Base-by-base conservation (phyloP, 37 sponge, comb jelly and placozoan species). In the Hormiphora californensis region DNA sequence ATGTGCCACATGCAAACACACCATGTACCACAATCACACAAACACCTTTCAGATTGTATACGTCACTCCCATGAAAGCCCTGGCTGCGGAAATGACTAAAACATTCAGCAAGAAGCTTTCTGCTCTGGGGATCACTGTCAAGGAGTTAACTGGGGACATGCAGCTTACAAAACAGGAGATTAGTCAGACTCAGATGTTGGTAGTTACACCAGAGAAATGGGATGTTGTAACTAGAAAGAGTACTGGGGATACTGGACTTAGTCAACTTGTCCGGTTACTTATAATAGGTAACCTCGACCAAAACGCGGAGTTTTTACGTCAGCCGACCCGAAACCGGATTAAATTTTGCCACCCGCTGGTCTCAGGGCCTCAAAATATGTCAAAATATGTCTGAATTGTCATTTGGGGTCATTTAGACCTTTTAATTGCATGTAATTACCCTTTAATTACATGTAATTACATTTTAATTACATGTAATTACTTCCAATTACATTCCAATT, bases 121-220 rank as follows among this genome's bases (percentile, higher is more conserved):
- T 51, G 89, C 92, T 0, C 90, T 97, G 28, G 99, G 99, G 9
- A 90, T 97, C 46, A 55, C 63, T 7, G 99, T 97, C 43, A 89
- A 91, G 51, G 99, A 97, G 86, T 88, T 97, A 23, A 97, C 99
- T 68, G 99, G 99, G 39, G 99, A 97, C 88, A 97, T 94, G 92
- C 95, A 94, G 85, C 91, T 97, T 63, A 94, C 99, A 11, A 97
- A 94, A 85, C 62, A 87, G 54, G 99, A 97, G 89, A 91, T 94
- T 25, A 63, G 88, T 86, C 86, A 88, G 55, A 97, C 99, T 0
- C 99, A 97, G 89, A 96, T 96, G 96, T 89, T 97, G 69, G 94
- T 97, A 54, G 94, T 95, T 32, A 97, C 99, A 15, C 99, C 99
- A 9, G 99, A 97, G 92, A 97, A 97, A 85, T 97, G 99, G 99